These are phyloP conservation scores for Falco berigora DNA, from an alignment of 2,797 vertebrate species.

Conservation along the genomic window DNA sequence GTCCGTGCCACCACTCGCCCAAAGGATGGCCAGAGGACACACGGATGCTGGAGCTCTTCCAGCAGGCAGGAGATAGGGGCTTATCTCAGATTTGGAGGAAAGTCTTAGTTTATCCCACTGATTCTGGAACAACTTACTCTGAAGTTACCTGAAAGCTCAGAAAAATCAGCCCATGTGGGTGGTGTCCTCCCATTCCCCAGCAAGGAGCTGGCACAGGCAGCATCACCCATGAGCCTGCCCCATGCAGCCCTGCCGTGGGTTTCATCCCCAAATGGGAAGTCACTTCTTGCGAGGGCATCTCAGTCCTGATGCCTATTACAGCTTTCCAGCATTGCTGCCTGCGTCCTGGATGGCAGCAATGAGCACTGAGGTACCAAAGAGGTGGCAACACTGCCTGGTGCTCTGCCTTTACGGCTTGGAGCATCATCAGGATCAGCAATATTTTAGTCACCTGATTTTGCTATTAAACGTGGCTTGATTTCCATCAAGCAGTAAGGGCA, in stretches of 20 bases:
- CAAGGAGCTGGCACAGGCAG: not conserved
- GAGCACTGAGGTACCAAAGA: not conserved
- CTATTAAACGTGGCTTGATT: not conserved
- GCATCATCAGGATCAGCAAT: not conserved
- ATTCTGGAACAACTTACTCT: not conserved
- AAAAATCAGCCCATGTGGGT: not conserved
- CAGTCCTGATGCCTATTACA: no score
- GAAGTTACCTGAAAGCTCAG: not conserved
- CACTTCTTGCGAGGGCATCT: not conserved
- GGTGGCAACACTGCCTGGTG: not conserved
- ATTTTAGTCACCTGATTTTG: not conserved
- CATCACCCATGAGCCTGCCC: no score
- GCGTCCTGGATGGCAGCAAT: accelerated
- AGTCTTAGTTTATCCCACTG: not conserved
- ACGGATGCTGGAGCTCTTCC: not conserved
- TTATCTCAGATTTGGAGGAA: not conserved
- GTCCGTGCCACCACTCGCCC: not conserved
- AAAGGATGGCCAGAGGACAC: not conserved
- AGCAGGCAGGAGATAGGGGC: not conserved
- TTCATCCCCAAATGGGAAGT: not conserved
- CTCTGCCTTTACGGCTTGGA: not conserved
- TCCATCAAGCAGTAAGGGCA: not conserved
- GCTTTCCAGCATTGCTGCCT: not conserved
- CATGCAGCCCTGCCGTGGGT: not conserved
- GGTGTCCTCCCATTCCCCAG: not conserved